Evolutionary conservation across 2,888 invertebrate species (phyloP), one percentile per base, ranked within the genome.

Genomic region (Noctua janthe): DNA sequence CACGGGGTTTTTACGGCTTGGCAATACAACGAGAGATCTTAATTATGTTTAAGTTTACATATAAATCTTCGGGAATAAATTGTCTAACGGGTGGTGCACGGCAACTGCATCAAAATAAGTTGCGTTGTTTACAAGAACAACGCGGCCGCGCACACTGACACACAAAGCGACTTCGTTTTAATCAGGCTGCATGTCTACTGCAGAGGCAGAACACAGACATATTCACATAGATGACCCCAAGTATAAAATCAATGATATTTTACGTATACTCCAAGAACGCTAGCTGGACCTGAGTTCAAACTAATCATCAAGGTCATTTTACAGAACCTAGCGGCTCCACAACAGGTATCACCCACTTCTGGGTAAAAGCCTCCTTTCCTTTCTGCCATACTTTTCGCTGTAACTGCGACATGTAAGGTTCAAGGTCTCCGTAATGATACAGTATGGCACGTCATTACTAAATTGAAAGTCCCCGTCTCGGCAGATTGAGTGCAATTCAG

Each of bases 11-110:
- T 17, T 69, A n/a, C 47, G n/a, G 69, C 47, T 69, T 69, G 17
- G 69, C 69, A 69, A n/a, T 69, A 69, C 47, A 69, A 69, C 17
- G n/a, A 69, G 7, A 69, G 29, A 47, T 69, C 69, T 47, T 69
- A 47, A 69, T 69, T 47, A 69, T 69, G 69, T 47, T 47, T 69
- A 43, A 67, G 23, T 67, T 35, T 20, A 39, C 6, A 23, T 13
- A 43, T 13, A 13, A 67, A 43, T 67, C 39, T 43, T 43, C 1
- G 6, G 43, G 43, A 67, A 13, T 43, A 67, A 8, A 47, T 69
- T 47, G n/a, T 10, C 15, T 47, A 47, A 69, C 15, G 15, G n/a
- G 1, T 69, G 43, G 67, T 67, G 43, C 23, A 13, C 35, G 39
- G 39, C 4, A 69, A 8, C 7, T n/a, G 15, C 17, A 69, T n/a